phyloP scores from a whole-genome alignment of 2,113 vertebrate genomes.

The Dolichotis patagonum region DNA sequence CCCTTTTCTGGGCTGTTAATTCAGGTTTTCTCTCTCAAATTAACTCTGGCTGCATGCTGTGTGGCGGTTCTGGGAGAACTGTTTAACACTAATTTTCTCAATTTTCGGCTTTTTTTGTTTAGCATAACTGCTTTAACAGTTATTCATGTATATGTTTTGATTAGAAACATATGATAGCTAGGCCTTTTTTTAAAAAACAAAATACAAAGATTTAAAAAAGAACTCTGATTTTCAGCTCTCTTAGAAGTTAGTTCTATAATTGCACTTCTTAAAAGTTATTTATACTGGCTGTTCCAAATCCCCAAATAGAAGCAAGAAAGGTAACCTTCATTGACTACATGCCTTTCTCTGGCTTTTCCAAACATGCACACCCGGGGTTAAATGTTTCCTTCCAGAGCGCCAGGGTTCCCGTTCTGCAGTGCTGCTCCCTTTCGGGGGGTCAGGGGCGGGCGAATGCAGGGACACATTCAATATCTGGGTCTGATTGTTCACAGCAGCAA shows the following conservation, averaged over 20 bases:
- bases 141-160: slow-evolving; percentile 85
- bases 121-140: slow-evolving; percentile 84
- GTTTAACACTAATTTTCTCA: slow-evolving; percentile 90
- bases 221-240: neutral
- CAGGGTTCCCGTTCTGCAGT: neutral
- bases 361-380: neutral
- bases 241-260: slow-evolving; percentile 36
- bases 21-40: slow-evolving; percentile 92
- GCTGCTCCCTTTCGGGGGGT: neutral
- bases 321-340: neutral
- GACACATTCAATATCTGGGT: slow-evolving; percentile 90
- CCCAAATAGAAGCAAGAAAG: neutral
- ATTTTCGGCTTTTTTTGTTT: slow-evolving; percentile 84
- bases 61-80: slow-evolving; percentile 85
- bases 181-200: slow-evolving; percentile 57
- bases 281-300: neutral
- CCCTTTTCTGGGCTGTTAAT: slow-evolving; percentile 93
- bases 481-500: slow-evolving; percentile 92
- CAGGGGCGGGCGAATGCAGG: neutral
- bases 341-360: neutral
- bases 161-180: slow-evolving; percentile 69
- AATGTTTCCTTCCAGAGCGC: neutral
- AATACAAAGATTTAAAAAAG: slow-evolving; percentile 63
- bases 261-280: slow-evolving; percentile 39
- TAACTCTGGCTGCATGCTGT: slow-evolving; percentile 89